Conservation (phyloP, 2,888 invertebrate species). For the Leptinotarsa haldemani region DNA sequence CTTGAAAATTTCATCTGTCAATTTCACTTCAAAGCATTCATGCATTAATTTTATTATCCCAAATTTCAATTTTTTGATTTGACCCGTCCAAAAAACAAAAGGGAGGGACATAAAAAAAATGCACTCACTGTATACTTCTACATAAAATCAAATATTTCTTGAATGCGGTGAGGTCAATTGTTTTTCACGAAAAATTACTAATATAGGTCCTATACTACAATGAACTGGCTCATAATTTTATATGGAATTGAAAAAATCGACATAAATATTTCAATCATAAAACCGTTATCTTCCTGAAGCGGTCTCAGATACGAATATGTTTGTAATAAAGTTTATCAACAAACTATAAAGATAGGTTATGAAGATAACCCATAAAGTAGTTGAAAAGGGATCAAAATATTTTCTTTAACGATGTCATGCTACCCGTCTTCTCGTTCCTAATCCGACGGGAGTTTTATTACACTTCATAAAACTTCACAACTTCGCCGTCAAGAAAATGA, state of each 20-base stretch:
- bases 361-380: slow-evolving; percentile 22
- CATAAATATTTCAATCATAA: neutral
- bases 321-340: neutral
- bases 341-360: slow-evolving; percentile 9
- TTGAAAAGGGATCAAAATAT: slow-evolving; percentile 22
- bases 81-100: no score
- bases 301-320: neutral
- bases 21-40: no score
- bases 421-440: slow-evolving; percentile 6
- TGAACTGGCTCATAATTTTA: neutral
- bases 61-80: no score
- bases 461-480: slow-evolving; percentile 27
- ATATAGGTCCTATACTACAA: neutral
- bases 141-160: no score
- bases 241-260: neutral
- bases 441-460: slow-evolving; percentile 27
- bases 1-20: no score
- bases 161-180: neutral
- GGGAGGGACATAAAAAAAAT: no score
- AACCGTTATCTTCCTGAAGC: neutral
- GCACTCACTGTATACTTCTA: no score
- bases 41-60: no score
- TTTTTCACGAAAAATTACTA: neutral
- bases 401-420: slow-evolving; percentile 24
- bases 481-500: slow-evolving; percentile 22